Evolutionary conservation across 2,888 invertebrate species (phyloP).

Genomic region (Xestia c-nigrum): DNA sequence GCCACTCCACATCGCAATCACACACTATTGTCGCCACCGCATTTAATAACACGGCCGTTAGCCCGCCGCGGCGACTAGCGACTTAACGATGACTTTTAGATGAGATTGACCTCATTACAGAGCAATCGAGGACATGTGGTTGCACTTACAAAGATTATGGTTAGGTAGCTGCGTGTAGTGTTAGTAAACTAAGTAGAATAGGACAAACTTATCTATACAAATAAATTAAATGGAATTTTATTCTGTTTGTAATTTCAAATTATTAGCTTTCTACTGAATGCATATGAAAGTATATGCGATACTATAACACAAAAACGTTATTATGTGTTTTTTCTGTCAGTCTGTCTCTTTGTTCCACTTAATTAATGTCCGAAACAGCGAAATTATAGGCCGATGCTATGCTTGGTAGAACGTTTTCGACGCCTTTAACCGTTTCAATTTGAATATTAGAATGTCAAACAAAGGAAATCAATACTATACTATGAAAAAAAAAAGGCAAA

Average conservation of each 20-base stretch:
- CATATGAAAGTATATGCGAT: too few relatives aligned
- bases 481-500: background rate
- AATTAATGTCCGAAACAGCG: too few relatives aligned
- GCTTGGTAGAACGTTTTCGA: too few relatives aligned
- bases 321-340: too few relatives aligned
- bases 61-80: constrained; percentile 22
- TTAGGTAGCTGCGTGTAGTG: background rate
- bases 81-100: constrained; percentile 53
- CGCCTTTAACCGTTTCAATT: too few relatives aligned
- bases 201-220: background rate
- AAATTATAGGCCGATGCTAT: too few relatives aligned
- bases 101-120: constrained; percentile 50
- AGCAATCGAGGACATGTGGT: constrained; percentile 43
- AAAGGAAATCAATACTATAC: background rate
- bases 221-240: background rate
- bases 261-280: too few relatives aligned
- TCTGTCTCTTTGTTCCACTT: too few relatives aligned
- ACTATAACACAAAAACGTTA: too few relatives aligned
- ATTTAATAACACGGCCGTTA: constrained; percentile 69
- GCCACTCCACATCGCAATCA: constrained; percentile 71
- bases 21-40: constrained; percentile 70
- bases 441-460: too few relatives aligned
- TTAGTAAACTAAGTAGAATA: background rate
- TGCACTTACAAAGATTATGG: constrained; percentile 41
- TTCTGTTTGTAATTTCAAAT: background rate